Percentiles rank a stretch among this genome's conserved stretches.
Conservation (phyloP, 2,113 vertebrate genomes). For the Gallinago paraguaiae region DNA sequence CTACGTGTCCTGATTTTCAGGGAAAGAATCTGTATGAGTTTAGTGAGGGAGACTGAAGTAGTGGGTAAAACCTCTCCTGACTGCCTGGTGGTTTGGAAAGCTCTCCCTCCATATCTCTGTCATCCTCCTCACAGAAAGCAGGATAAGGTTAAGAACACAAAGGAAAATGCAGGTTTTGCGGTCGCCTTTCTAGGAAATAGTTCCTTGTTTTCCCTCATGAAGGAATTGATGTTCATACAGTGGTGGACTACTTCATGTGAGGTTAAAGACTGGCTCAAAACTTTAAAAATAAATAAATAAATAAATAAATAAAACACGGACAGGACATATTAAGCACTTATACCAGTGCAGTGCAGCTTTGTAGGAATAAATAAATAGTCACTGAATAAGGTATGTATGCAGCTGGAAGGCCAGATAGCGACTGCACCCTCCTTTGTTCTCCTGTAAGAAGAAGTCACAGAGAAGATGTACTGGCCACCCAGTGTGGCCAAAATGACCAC, state of each 20-base stretch:
- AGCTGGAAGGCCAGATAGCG: background rate
- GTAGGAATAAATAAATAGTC: background rate
- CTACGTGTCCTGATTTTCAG: background rate
- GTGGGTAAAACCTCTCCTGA: background rate
- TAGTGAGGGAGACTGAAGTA: background rate
- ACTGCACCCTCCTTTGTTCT: background rate
- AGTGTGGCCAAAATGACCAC: background rate
- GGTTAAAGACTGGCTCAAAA: background rate
- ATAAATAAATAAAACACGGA: rapidly evolving
- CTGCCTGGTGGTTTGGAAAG: background rate
- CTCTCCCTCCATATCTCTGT: background rate
- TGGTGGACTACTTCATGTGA: background rate
- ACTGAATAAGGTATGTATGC: background rate
- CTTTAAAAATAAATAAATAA: no score
- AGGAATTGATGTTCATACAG: background rate
- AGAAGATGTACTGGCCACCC: background rate
- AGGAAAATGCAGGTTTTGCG: background rate
- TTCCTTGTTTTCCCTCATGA: background rate
- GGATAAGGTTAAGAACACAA: background rate
- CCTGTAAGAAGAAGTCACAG: background rate
- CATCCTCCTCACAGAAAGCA: background rate
- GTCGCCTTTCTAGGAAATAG: background rate
- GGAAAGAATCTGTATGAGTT: background rate
- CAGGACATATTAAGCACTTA: background rate
- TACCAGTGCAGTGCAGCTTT: background rate